Conservation (phyloP, 2,888 invertebrate species). For the Deilephila elpenor region DNA sequence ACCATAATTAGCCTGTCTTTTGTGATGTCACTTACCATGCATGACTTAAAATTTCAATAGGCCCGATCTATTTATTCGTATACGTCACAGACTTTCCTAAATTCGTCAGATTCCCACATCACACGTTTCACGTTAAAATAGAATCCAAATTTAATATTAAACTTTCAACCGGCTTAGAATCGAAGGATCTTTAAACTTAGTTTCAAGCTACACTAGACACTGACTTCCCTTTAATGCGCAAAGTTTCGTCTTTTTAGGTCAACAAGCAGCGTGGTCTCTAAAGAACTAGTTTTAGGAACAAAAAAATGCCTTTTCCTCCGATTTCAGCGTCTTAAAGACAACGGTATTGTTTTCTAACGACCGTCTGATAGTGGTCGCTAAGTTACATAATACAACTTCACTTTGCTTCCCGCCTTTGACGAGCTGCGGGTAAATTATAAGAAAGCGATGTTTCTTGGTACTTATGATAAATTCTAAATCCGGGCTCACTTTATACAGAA, state of each 20-base stretch:
- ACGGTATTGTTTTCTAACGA: slow-evolving; percentile 25
- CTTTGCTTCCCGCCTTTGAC: slow-evolving; percentile 2
- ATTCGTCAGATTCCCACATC: neutral
- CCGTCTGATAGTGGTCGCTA: slow-evolving; percentile 6
- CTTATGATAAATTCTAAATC: no score
- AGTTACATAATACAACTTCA: slow-evolving; percentile 7
- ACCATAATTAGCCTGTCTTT: no score
- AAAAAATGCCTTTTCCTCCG: slow-evolving; percentile 8
- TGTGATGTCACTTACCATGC: no score
- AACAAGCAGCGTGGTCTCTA: slow-evolving; percentile 41
- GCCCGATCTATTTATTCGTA: neutral
- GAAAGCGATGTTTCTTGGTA: neutral
- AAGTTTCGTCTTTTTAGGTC: slow-evolving; percentile 48
- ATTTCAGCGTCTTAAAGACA: slow-evolving; percentile 9
- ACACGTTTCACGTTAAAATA: neutral
- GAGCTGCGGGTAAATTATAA: neutral
- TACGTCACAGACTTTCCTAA: neutral
- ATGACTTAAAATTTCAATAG: no score
- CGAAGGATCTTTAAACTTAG: slow-evolving; percentile 17
- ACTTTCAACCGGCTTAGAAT: slow-evolving; percentile 17
- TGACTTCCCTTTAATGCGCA: slow-evolving; percentile 39
- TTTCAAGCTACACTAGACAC: slow-evolving; percentile 32
- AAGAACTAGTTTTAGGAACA: slow-evolving; percentile 30
- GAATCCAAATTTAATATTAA: slow-evolving; percentile 15
- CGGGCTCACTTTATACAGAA: no score